Conservation (phyloP, 1,140 invertebrate genomes). For the Drosophila fuyamai region DNA sequence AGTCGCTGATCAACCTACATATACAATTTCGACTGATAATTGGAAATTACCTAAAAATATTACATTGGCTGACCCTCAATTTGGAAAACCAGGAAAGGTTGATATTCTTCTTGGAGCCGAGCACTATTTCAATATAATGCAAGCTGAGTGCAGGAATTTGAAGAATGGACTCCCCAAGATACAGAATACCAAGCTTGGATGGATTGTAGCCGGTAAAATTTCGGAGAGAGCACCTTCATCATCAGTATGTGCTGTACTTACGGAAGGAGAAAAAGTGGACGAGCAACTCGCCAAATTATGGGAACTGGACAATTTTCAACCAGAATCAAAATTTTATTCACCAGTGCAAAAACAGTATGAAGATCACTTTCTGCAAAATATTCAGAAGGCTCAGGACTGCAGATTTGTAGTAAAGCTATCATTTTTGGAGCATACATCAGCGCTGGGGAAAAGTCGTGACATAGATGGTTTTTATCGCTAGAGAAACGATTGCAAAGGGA, state of each 20-base stretch:
- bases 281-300: no score
- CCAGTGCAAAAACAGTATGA: constrained; percentile 1
- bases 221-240: no score
- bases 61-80: background rate
- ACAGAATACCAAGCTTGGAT: no score
- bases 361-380: background rate
- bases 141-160: background rate
- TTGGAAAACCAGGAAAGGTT: constrained; percentile 2
- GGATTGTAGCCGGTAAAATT: background rate
- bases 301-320: no score
- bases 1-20: background rate
- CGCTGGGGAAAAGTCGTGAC: background rate
- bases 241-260: no score
- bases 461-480: background rate
- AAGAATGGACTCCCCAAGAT: constrained; percentile 8
- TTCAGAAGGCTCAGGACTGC: background rate
- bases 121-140: constrained; percentile 9
- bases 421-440: constrained; percentile 3
- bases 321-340: background rate
- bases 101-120: constrained; percentile 7
- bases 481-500: constrained; percentile 3
- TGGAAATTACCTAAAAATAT: background rate
- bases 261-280: no score
- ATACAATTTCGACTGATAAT: background rate
- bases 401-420: no score